Evolutionary conservation across 53 echinoderm and acorn worm species (phyloP).

Genomic region (Stichopus horrens): DNA sequence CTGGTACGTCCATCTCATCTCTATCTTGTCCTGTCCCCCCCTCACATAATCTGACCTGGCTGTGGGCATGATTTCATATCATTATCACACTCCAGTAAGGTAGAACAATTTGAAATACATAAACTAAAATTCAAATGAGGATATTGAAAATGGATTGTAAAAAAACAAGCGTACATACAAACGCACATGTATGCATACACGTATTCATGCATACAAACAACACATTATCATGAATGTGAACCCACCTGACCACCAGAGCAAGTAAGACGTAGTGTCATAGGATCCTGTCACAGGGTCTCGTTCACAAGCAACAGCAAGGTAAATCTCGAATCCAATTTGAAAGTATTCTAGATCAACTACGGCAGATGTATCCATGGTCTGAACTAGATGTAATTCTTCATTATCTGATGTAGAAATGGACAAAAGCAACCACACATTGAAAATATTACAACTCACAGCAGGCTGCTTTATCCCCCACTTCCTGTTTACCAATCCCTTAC

Average conservation of each 20-base stretch:
- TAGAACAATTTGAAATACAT: too few relatives aligned
- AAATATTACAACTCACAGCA: neutral
- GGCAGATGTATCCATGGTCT: constrained; percentile 39
- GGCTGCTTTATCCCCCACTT: too few relatives aligned
- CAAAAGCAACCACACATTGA: neutral
- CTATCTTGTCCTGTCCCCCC: too few relatives aligned
- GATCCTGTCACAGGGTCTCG: constrained; percentile 4
- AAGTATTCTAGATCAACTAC: constrained; percentile 57
- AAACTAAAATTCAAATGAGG: too few relatives aligned
- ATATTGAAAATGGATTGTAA: too few relatives aligned
- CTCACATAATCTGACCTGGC: too few relatives aligned
- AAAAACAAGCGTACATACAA: neutral
- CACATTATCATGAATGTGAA: neutral
- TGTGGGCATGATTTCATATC: too few relatives aligned
- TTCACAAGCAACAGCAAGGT: constrained; percentile 47
- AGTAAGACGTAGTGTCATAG: constrained; percentile 55
- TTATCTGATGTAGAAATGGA: constrained; percentile 7
- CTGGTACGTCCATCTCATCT: too few relatives aligned
- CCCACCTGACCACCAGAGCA: constrained; percentile 87
- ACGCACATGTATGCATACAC: neutral
- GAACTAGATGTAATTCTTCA: constrained; percentile 36
- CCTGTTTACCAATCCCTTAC: too few relatives aligned
- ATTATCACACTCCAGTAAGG: too few relatives aligned
- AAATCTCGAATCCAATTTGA: constrained; percentile 54
- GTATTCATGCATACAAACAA: neutral